These are phyloP conservation scores for Chionoecetes opilio DNA, from an alignment of 1,140 invertebrate species.

Conservation along the genomic window DNA sequence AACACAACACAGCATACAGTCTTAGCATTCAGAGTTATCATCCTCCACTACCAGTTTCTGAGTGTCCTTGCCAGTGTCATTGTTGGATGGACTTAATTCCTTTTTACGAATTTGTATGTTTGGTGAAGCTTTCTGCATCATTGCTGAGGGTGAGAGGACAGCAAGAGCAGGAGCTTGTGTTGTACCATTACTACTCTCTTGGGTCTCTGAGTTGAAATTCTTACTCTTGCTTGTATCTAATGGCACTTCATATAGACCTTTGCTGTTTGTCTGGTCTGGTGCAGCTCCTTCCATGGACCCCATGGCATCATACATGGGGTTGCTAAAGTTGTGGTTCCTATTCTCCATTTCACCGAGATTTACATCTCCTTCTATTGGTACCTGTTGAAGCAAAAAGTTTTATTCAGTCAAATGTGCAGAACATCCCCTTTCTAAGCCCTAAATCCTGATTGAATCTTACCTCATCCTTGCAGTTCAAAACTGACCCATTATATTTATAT, in stretches of 20 bases:
- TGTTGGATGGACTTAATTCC: slow-evolving; percentile 91
- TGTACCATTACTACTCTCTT: slow-evolving; percentile 86
- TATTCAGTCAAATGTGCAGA: too few species aligned
- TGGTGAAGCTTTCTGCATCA: slow-evolving; percentile 89
- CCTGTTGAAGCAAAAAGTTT: slow-evolving; percentile 83
- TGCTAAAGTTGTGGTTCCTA: slow-evolving; percentile 94
- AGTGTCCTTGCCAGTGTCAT: slow-evolving; percentile 96
- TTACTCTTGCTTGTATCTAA: slow-evolving; percentile 89
- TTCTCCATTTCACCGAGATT: slow-evolving; percentile 88
- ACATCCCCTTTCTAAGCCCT: too few species aligned
- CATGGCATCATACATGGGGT: slow-evolving; percentile 96
- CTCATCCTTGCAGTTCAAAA: too few species aligned
- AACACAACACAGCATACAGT: slow-evolving; percentile 64
- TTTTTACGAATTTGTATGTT: slow-evolving; percentile 89
- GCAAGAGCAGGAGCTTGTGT: slow-evolving; percentile 82
- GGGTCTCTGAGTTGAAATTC: slow-evolving; percentile 84
- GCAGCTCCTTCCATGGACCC: slow-evolving; percentile 78
- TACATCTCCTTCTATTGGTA: slow-evolving; percentile 90
- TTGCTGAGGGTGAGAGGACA: slow-evolving; percentile 91
- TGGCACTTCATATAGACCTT: slow-evolving; percentile 86
- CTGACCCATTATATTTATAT: too few species aligned
- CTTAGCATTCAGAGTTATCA: slow-evolving; percentile 87
- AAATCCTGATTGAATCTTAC: too few species aligned
- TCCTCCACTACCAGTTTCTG: slow-evolving; percentile 95
- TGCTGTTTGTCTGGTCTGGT: slow-evolving; percentile 62